A percentile compares a stretch with the other conserved stretches of the same genome.
phyloP scores from a whole-genome alignment of 2,797 vertebrate genomes.

The Crax fasciolata region DNA sequence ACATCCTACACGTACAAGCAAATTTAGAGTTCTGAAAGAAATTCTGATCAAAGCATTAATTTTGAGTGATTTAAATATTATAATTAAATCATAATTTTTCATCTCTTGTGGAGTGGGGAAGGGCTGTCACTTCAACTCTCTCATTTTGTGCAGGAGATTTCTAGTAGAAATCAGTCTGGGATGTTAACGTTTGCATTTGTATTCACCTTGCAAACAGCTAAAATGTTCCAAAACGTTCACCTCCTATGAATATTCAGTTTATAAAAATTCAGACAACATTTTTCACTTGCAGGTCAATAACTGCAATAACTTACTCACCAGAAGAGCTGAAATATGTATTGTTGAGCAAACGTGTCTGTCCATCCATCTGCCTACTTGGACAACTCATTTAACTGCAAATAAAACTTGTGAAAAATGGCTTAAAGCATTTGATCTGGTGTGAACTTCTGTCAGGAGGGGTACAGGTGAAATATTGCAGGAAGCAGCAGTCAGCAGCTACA shows the following conservation, averaged over 20 bases:
- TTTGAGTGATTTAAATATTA: neutral
- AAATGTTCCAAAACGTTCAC: neutral
- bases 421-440: neutral
- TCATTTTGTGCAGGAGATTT: constrained; percentile 34
- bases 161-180: constrained; percentile 10
- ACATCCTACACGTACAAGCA: accelerated
- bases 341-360: neutral
- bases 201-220: constrained; percentile 50
- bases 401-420: neutral
- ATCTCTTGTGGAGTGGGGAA: constrained; percentile 19
- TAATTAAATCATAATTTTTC: constrained; percentile 17
- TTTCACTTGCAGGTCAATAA: constrained; percentile 49
- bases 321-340: neutral
- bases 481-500: neutral
- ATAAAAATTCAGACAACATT: constrained; percentile 40
- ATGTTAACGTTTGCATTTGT: constrained; percentile 64
- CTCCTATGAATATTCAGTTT: constrained; percentile 64
- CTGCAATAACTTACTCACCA: constrained; percentile 49
- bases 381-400: neutral
- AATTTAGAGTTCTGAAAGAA: constrained; percentile 37
- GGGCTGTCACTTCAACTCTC: constrained; percentile 23
- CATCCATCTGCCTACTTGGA: neutral
- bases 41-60: constrained; percentile 32
- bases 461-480: neutral
- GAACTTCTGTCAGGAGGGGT: neutral